phyloP scores from a whole-genome alignment of 2,888 invertebrate genomes.

The Hypercompe scribonia region DNA sequence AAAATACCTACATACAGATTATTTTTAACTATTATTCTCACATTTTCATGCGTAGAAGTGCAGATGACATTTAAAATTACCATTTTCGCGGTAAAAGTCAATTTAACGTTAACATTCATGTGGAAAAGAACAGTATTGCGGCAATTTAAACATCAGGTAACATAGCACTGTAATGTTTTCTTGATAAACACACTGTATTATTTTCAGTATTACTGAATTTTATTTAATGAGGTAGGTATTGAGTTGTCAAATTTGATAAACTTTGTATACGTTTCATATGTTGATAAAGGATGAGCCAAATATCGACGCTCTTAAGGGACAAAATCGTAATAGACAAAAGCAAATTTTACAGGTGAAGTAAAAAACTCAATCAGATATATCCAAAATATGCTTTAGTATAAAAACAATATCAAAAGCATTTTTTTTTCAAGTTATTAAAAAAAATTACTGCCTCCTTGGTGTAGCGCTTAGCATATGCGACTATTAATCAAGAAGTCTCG shows the following conservation, averaged over 20 bases:
- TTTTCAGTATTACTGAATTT: background rate
- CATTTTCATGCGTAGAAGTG: background rate
- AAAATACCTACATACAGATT: background rate
- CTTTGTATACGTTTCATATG: background rate
- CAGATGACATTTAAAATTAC: background rate
- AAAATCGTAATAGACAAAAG: no score
- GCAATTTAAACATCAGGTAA: background rate
- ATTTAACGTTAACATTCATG: background rate
- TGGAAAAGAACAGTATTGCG: background rate
- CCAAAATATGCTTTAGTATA: no score
- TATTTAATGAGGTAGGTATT: background rate
- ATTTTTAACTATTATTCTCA: background rate
- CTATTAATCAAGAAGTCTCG: no score
- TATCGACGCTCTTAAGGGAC: no score
- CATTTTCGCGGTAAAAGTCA: no score
- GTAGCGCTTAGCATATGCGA: no score
- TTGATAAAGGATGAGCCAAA: no score
- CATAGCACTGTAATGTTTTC: background rate
- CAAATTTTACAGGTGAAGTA: no score
- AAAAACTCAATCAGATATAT: no score
- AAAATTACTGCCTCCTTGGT: no score
- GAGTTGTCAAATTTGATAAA: background rate
- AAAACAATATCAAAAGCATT: no score
- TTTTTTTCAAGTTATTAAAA: no score
- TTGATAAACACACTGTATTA: background rate